Evolutionary conservation across 2,113 vertebrate species (phyloP), one percentile per base, ranked within the genome.

Genomic region (Morone saxatilis): DNA sequence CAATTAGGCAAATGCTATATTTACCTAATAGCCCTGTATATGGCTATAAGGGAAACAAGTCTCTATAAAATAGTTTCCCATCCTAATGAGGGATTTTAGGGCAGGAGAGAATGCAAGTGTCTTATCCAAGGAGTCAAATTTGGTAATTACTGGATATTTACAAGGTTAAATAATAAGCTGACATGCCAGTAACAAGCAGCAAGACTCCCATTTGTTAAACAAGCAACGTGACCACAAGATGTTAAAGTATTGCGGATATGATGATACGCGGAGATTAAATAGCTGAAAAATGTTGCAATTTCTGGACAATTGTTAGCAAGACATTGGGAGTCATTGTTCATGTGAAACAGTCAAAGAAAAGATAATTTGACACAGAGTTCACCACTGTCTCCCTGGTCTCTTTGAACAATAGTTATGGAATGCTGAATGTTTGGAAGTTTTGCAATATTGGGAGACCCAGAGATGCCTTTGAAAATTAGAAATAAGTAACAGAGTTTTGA

Each of bases 61-160:
- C 83, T 91, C 90, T 81, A 90, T 92, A 93, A 93, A 93, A 88
- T 84, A 79, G 84, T 85, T 90, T 91, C 77, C 80, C 81, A 81
- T 86, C 83, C 69, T 93, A 90, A 92, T 87, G 66, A 90, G 80
- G 62, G 43, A 73, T 81, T 89, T 83, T 48, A 73, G 61, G 53
- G 74, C 85, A 59, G 71, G 38, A 47, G 83, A 84, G 65, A 89
- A 90, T 81, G 75, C 31, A 71, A 76, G 74, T 74, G 78, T 81
- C 71, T 62, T 60, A 81, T 91, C 85, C 70, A 56, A 76, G 82
- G 79, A 86, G 71, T 72, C 25, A 31, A 56, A 74, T 77, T 83
- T 79, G 5, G 59, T 85, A 88, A 92, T 88, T 90, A 80, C 80
- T 73, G 80, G 70, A 80, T 81, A 85, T 93, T 92, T 91, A 93